Conservation (phyloP, 2,797 vertebrate species). For the Heliangelus exortis region DNA sequence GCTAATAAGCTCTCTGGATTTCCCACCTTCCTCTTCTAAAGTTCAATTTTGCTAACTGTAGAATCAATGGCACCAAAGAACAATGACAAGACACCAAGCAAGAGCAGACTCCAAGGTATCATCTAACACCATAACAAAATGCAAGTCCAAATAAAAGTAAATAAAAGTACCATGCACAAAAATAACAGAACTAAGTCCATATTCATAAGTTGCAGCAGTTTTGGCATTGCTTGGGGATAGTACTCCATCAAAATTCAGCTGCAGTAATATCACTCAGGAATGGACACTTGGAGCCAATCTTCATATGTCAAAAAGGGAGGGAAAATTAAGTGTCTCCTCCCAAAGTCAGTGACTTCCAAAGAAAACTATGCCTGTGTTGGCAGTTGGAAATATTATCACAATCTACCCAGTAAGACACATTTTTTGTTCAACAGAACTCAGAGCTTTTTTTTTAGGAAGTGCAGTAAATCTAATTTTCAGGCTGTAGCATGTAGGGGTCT, state of each 20-base stretch:
- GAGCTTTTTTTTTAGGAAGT: not conserved
- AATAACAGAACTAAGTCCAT: not conserved
- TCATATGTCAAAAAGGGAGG: not conserved
- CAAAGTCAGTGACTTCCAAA: not conserved
- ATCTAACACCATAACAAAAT: not conserved
- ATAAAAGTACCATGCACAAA: fast-evolving
- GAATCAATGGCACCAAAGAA: not conserved
- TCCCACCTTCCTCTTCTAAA: not conserved
- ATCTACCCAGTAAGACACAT: not conserved
- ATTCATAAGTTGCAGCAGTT: not conserved
- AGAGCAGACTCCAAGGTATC: not conserved
- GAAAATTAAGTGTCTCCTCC: not conserved
- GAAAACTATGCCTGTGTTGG: not conserved
- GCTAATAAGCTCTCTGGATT: not conserved
- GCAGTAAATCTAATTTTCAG: not conserved
- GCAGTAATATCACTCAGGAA: not conserved
- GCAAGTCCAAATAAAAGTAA: not conserved
- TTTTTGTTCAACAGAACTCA: not conserved
- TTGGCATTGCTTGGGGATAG: not conserved
- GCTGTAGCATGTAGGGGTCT: not conserved
- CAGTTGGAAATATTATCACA: not conserved
- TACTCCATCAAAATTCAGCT: not conserved
- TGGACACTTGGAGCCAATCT: not conserved
- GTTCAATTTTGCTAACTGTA: not conserved
- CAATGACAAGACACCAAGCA: not conserved